These are phyloP conservation scores for Chrosomus eos DNA, from an alignment of 2,797 vertebrate genomes.

Conservation along the genomic window DNA sequence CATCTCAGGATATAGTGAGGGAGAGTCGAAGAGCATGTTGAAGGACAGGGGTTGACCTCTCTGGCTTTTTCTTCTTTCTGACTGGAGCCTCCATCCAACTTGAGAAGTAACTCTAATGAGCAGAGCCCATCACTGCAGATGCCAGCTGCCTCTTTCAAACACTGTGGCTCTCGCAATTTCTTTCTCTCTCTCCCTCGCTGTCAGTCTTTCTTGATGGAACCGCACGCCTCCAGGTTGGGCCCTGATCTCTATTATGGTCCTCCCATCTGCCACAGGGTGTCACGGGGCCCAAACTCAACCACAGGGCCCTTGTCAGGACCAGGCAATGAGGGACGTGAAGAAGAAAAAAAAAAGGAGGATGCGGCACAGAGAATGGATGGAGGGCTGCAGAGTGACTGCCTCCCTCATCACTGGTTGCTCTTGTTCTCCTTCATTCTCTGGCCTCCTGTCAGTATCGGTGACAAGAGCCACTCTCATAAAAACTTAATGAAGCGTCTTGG, in stretches of 20 bases:
- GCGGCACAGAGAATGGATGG: constrained; percentile 9
- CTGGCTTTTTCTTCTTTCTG: constrained; percentile 43
- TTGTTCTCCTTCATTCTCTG: constrained; percentile 31
- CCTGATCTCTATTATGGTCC: constrained; percentile 52
- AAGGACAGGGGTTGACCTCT: constrained; percentile 63
- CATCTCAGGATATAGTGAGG: constrained; percentile 37
- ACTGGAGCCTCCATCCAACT: constrained; percentile 64
- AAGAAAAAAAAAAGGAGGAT: constrained; percentile 1
- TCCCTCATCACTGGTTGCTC: constrained; percentile 45
- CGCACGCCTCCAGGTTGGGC: constrained; percentile 44
- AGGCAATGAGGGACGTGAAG: constrained; percentile 39
- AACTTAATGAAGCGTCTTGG: constrained; percentile 58
- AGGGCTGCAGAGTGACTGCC: constrained; percentile 36
- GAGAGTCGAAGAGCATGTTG: constrained; percentile 24
- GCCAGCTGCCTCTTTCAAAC: constrained; percentile 57
- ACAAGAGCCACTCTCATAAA: constrained; percentile 53
- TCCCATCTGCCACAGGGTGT: constrained; percentile 50
- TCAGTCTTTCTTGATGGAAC: constrained; percentile 50
- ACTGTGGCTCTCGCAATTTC: constrained; percentile 11
- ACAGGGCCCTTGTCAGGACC: constrained; percentile 47
- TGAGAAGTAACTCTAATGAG: constrained; percentile 75
- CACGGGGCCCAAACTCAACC: constrained; percentile 41
- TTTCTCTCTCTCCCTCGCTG: constrained; percentile 37
- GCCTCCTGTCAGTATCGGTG: constrained; percentile 43
- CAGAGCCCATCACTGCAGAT: constrained; percentile 60